Percentiles rank a stretch among this genome's conserved stretches.
Evolutionary conservation across 1,140 invertebrate species (phyloP).

Genomic region (Oryctes rhinoceros): DNA sequence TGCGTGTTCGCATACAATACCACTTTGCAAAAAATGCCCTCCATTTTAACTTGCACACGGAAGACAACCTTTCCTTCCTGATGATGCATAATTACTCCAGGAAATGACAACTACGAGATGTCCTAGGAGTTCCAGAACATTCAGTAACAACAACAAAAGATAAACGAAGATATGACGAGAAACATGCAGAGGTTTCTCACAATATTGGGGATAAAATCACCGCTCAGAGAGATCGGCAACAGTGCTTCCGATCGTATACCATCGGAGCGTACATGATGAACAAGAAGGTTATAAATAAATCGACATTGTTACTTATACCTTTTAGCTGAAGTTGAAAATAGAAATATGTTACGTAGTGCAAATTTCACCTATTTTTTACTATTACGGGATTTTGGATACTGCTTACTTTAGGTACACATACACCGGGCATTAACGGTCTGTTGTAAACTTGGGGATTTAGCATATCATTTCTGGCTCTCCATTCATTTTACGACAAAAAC

Average conservation of each 20-base stretch:
- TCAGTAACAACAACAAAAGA: slow-evolving; percentile 39
- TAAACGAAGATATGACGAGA: slow-evolving; percentile 44
- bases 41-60: slow-evolving; percentile 44
- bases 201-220: slow-evolving; percentile 44
- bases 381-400: no score
- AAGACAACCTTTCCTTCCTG: slow-evolving; percentile 41
- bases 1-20: slow-evolving; percentile 44
- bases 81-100: slow-evolving; percentile 33
- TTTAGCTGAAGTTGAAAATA: no score
- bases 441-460: no score
- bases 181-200: slow-evolving; percentile 37
- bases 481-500: no score
- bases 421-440: no score
- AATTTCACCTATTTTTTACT: no score
- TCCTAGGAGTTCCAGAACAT: slow-evolving; percentile 40
- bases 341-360: no score
- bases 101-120: neutral
- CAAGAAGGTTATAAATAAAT: no score
- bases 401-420: no score
- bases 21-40: slow-evolving; percentile 34
- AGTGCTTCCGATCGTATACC: slow-evolving; percentile 43
- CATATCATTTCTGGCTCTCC: no score
- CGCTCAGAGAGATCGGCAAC: slow-evolving; percentile 42
- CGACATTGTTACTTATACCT: no score
- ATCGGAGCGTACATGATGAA: no score